Conservation (phyloP, 2,888 invertebrate species). For the Plagiodera versicolora region DNA sequence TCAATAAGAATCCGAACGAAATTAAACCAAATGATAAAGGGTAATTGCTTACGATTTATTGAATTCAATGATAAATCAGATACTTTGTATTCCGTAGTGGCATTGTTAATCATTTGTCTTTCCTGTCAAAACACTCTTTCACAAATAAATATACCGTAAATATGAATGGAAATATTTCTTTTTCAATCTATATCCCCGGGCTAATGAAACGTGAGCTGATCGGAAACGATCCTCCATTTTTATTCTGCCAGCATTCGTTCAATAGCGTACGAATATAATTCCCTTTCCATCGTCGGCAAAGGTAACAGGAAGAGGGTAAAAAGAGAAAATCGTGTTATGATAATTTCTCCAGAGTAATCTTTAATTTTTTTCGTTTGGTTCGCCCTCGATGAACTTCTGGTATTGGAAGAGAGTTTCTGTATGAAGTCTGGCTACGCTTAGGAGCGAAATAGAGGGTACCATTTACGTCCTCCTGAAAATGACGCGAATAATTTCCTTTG, state of each 20-base stretch:
- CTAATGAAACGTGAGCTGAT: too few species aligned
- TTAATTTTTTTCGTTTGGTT: slow-evolving; percentile 13
- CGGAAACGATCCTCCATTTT: background rate
- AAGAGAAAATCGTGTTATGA: slow-evolving; percentile 17
- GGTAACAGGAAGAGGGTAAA: background rate
- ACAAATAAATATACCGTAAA: too few species aligned
- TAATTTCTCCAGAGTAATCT: slow-evolving; percentile 19
- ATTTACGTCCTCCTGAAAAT: background rate
- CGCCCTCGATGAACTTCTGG: background rate
- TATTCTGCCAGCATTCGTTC: background rate
- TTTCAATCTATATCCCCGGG: too few species aligned
- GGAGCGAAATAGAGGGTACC: background rate
- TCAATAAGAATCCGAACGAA: too few species aligned
- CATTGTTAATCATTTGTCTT: too few species aligned
- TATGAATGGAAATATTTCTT: too few species aligned
- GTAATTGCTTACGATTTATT: too few species aligned
- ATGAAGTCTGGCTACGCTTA: background rate
- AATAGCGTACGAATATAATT: background rate
- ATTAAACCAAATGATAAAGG: too few species aligned
- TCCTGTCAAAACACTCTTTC: too few species aligned
- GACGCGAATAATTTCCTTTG: background rate
- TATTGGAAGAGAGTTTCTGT: background rate
- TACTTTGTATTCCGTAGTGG: too few species aligned
- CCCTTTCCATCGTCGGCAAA: background rate
- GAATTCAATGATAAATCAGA: too few species aligned